phyloP scores from a whole-genome alignment of 2,113 vertebrate genomes.

The Lepus americanus region DNA sequence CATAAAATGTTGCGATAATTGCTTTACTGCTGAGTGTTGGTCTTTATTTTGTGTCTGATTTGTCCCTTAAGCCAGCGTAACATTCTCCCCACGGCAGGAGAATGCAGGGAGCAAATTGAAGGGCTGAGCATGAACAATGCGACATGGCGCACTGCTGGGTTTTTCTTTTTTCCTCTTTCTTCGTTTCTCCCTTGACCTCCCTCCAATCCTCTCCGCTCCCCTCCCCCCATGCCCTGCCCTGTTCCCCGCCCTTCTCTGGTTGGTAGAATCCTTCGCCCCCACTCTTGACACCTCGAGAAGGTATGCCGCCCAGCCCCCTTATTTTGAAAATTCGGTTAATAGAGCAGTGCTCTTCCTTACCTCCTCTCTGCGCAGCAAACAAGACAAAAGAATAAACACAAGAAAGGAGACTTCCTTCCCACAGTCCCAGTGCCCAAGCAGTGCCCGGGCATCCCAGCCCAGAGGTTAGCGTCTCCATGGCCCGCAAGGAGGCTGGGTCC shows the following conservation, averaged over 20 bases:
- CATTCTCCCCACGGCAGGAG: constrained; percentile 98
- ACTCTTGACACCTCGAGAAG: constrained; percentile 68
- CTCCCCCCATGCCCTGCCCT: constrained; percentile 87
- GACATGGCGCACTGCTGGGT: constrained; percentile 97
- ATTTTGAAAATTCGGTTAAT: constrained; percentile 68
- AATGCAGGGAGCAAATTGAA: constrained; percentile 99
- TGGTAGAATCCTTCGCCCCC: constrained; percentile 53
- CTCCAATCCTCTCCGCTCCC: constrained; percentile 87
- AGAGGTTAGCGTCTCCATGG: not conserved
- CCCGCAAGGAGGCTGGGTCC: not conserved
- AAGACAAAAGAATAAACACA: constrained; percentile 58
- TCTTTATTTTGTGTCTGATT: constrained; percentile 99
- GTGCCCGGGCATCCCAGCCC: not conserved
- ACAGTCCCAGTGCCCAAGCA: not conserved
- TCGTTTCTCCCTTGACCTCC: constrained; percentile 91
- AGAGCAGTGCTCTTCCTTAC: constrained; percentile 30
- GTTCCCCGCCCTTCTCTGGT: constrained; percentile 77
- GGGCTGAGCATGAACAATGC: constrained; percentile 99
- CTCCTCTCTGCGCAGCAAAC: constrained; percentile 48
- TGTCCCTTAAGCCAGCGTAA: constrained; percentile 99
- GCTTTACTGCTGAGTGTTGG: constrained; percentile 99
- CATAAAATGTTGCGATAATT: constrained; percentile 99
- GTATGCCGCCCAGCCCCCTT: constrained; percentile 7
- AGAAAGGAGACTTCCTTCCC: constrained; percentile 21
- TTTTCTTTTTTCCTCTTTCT: constrained; percentile 91